Conservation (phyloP, 2,888 invertebrate genomes). For the Sycophila texana region DNA sequence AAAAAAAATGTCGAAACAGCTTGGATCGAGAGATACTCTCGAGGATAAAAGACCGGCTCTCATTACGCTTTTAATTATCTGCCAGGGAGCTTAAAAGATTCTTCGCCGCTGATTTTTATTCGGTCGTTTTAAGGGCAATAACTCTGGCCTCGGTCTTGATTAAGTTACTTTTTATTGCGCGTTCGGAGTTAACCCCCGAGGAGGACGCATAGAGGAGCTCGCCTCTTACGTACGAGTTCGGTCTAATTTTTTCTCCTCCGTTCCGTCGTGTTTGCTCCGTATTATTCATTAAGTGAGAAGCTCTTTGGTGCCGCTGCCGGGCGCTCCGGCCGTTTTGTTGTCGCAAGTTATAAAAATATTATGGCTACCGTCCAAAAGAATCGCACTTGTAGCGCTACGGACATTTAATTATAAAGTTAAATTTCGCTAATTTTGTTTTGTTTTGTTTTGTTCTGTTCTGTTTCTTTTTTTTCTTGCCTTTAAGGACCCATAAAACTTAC, state of each 20-base stretch:
- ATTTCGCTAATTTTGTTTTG: slow-evolving; percentile 53
- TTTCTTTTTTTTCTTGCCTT: slow-evolving; percentile 21
- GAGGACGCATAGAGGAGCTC: neutral
- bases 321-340: slow-evolving; percentile 27
- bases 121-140: slow-evolving; percentile 48
- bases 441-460: no score
- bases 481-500: slow-evolving; percentile 51
- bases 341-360: slow-evolving; percentile 52
- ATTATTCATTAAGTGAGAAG: slow-evolving; percentile 47
- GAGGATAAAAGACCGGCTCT: slow-evolving; percentile 42
- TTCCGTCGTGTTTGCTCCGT: slow-evolving; percentile 41
- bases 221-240: slow-evolving; percentile 29
- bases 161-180: slow-evolving; percentile 55
- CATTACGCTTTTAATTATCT: slow-evolving; percentile 50
- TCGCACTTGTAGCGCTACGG: slow-evolving; percentile 31
- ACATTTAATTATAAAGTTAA: slow-evolving; percentile 56
- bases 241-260: slow-evolving; percentile 41
- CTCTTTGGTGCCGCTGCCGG: slow-evolving; percentile 23
- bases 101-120: slow-evolving; percentile 55
- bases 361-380: slow-evolving; percentile 28
- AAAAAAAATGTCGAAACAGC: neutral
- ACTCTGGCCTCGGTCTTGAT: slow-evolving; percentile 48
- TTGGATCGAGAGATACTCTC: slow-evolving; percentile 33
- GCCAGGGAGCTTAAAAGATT: slow-evolving; percentile 18
- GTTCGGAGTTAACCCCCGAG: slow-evolving; percentile 29